A percentile compares a stretch with the other conserved stretches of the same genome.
Conservation (phyloP, 1,140 invertebrate genomes). For the Pogonus chalceus region DNA sequence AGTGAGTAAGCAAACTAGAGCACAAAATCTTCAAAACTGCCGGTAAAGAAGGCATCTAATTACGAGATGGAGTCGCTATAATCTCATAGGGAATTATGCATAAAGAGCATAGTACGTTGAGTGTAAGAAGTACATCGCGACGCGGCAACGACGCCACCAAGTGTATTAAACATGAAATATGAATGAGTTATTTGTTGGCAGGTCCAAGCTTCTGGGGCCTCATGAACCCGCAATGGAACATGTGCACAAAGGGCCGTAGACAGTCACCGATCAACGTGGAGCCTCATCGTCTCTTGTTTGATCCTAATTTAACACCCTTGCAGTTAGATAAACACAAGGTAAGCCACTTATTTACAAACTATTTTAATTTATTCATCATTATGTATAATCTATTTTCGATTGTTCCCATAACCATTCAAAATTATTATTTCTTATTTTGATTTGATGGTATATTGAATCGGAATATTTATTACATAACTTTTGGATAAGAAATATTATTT, state of each 20-base stretch:
- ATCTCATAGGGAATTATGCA: constrained; percentile 2
- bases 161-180: constrained; percentile 5
- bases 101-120: neutral
- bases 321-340: constrained; percentile 88
- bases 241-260: constrained; percentile 85
- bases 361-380: too few species aligned
- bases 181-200: constrained; percentile 39
- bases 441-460: too few species aligned
- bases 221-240: constrained; percentile 91
- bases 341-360: too few species aligned
- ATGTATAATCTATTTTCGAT: too few species aligned
- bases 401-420: too few species aligned
- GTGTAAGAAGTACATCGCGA: neutral
- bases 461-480: too few species aligned
- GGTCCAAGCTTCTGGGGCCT: constrained; percentile 94
- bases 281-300: constrained; percentile 83
- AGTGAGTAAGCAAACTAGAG: too few species aligned
- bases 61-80: neutral
- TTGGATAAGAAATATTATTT: too few species aligned
- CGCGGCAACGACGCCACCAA: neutral
- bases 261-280: constrained; percentile 95
- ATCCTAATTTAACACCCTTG: constrained; percentile 80
- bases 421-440: too few species aligned
- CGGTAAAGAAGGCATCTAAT: neutral
- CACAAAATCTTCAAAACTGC: too few species aligned